phyloP scores from a whole-genome alignment of 1,140 invertebrate genomes.

The Ruditapes philippinarum region DNA sequence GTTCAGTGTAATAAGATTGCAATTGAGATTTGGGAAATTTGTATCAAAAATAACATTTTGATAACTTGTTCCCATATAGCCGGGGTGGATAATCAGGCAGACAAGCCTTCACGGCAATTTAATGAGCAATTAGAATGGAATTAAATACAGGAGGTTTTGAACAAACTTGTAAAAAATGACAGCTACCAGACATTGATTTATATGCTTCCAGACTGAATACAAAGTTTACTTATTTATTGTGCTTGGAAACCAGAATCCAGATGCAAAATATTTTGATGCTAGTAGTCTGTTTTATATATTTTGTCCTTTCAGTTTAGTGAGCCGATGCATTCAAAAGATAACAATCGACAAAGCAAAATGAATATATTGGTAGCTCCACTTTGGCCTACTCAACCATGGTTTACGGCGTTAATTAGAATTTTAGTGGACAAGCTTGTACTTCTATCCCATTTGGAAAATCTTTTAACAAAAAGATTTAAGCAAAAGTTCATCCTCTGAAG shows the following conservation, averaged over 20 bases:
- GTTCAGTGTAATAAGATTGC: no score
- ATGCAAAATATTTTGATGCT: constrained; percentile 8
- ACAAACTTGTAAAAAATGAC: background rate
- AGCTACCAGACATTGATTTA: background rate
- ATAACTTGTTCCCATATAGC: constrained; percentile 4
- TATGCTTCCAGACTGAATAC: constrained; percentile 22
- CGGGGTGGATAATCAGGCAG: background rate
- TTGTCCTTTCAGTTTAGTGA: constrained; percentile 66
- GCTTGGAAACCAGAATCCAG: constrained; percentile 11
- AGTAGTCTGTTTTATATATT: constrained; percentile 37
- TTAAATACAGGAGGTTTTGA: background rate
- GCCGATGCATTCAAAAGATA: background rate
- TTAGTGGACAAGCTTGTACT: background rate
- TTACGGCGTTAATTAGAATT: background rate
- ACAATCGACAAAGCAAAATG: background rate
- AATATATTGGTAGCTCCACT: constrained; percentile 50
- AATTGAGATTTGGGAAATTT: no score
- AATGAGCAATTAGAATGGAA: constrained; percentile 8
- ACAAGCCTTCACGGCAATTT: background rate
- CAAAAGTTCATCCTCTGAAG: background rate
- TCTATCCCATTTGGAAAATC: background rate
- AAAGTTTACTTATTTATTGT: constrained; percentile 35
- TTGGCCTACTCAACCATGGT: background rate
- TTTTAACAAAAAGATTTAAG: background rate
- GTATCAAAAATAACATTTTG: background rate